Conservation (phyloP, 2,888 invertebrate genomes). For the Busseola fusca region DNA sequence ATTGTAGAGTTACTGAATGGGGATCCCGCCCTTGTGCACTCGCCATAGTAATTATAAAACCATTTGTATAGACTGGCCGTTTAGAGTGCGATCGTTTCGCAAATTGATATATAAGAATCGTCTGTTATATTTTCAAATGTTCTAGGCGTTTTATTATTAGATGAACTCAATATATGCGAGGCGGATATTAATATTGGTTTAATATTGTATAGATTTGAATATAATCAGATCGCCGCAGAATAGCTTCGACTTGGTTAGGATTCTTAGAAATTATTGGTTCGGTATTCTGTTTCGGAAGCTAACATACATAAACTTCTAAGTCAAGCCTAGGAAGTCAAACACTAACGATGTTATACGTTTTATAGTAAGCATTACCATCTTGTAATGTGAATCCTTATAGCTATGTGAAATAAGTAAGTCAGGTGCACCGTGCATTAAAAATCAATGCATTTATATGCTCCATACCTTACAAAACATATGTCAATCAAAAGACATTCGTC, state of each 20-base stretch:
- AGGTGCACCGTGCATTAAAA: neutral
- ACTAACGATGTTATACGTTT: neutral
- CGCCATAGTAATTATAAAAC: constrained; percentile 52
- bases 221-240: constrained; percentile 25
- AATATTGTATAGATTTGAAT: constrained; percentile 15
- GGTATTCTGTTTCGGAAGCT: neutral
- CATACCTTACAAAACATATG: neutral
- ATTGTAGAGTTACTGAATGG: constrained; percentile 46
- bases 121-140: constrained; percentile 13
- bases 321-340: neutral
- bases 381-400: constrained; percentile 9
- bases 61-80: constrained; percentile 45
- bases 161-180: constrained; percentile 10
- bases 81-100: constrained; percentile 26
- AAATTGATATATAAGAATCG: constrained; percentile 22
- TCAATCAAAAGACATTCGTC: constrained; percentile 9
- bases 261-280: constrained; percentile 16
- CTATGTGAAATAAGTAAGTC: neutral
- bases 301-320: constrained; percentile 2
- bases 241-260: constrained; percentile 11
- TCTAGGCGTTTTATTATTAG: constrained; percentile 16
- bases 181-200: neutral
- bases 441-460: constrained; percentile 1
- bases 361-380: constrained; percentile 3
- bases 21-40: constrained; percentile 33